A percentile compares a stretch with the other conserved stretches of the same genome.
These are phyloP conservation scores for Latrodectus hesperus DNA, from an alignment of 2,888 invertebrate genomes.

Conservation along the genomic window DNA sequence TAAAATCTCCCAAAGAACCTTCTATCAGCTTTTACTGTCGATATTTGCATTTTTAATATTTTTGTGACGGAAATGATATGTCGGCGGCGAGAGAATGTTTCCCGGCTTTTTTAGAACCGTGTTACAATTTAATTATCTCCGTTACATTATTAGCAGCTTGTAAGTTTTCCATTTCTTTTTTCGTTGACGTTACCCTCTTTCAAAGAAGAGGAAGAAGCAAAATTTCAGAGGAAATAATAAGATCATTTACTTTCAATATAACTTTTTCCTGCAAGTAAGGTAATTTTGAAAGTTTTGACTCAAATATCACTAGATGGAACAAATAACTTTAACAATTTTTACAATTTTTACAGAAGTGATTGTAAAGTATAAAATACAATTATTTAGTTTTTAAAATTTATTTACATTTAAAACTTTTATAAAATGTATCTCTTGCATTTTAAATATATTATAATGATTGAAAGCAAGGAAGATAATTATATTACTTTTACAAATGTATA, in stretches of 20 bases:
- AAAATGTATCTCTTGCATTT: too few relatives aligned
- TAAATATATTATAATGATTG: too few relatives aligned
- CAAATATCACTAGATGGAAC: too few relatives aligned
- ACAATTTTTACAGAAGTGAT: too few relatives aligned
- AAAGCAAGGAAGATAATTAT: too few relatives aligned
- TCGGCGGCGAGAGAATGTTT: constrained; percentile 15
- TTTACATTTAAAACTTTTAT: too few relatives aligned
- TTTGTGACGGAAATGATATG: constrained; percentile 19
- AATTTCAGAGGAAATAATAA: constrained; percentile 6
- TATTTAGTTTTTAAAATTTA: too few relatives aligned
- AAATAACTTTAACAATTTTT: too few relatives aligned
- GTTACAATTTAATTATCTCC: constrained; percentile 66
- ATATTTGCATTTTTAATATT: constrained; percentile 68
- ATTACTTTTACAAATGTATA: too few relatives aligned
- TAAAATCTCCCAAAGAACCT: constrained; percentile 2
- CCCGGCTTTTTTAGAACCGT: constrained; percentile 20
- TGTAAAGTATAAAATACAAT: too few relatives aligned
- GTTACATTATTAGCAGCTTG: constrained; percentile 56
- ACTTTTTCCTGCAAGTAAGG: background rate
- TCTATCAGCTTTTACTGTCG: constrained; percentile 41
- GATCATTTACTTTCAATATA: constrained; percentile 2
- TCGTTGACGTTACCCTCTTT: constrained; percentile 7
- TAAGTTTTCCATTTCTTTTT: background rate
- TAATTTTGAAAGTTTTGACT: too few relatives aligned
- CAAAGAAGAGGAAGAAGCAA: constrained; percentile 10